Evolutionary conservation across 23 tunicate species (phyloP), one percentile per base, ranked within the genome.

Genomic region (Trididemnum nubilum): DNA sequence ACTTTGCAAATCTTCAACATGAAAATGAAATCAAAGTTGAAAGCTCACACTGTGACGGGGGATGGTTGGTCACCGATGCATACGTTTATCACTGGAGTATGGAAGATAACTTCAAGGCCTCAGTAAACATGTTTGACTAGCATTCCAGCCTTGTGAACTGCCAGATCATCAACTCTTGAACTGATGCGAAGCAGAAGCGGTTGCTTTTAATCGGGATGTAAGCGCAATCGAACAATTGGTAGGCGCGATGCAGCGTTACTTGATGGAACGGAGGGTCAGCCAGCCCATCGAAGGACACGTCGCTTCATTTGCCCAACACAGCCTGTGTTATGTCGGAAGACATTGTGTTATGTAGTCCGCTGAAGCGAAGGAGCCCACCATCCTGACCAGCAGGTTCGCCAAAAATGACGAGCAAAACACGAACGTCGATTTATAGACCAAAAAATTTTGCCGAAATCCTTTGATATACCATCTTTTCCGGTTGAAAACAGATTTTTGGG

Each of bases 271-370:
- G 12, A 65, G 89, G 80, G 99, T 96, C 26, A 87, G 94, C 64
- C 99, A 96, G 54, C 99, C 99, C 3, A 96, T 96, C 38, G 99
- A 96, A 80, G 99, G 97, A 32, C 99, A 96, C 69, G 99, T 97
- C 1, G 99, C 99, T 0, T 89, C 99, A 36, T 96, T 96, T 88
- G 97, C 99, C 27, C 94, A 91, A 67, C 57, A 80, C 44, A 91
- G 87, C 70, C 81, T 92, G 29, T n/a, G n/a, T n/a, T n/a, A n/a
- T n/a, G n/a, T n/a, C n/a, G n/a, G n/a, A n/a, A 94, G 88, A 36
- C n/a, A n/a, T n/a, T n/a, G n/a, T n/a, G n/a, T n/a, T n/a, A n/a
- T n/a, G n/a, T n/a, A n/a, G n/a, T n/a, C n/a, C n/a, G n/a, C n/a
- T n/a, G n/a, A n/a, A n/a, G n/a, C n/a, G n/a, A n/a, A n/a, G n/a